Evolutionary conservation across 2,113 vertebrate genomes (phyloP).

Genomic region (Hystrix brachyura): DNA sequence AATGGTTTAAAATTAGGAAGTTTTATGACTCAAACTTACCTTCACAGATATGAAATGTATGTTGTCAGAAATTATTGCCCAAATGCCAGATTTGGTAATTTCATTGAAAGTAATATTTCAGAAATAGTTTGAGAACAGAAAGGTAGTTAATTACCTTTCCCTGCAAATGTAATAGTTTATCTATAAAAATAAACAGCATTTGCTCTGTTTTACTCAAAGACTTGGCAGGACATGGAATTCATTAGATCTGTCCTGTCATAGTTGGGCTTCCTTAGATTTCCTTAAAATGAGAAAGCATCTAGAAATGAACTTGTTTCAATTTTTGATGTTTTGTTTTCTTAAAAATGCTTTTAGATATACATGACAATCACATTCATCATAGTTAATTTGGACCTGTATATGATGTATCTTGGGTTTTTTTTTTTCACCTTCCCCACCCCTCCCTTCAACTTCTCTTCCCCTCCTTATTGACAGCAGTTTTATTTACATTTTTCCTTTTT

Average conservation of each 20-base stretch:
- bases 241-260: not conserved
- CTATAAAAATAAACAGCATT: slow-evolving; percentile 1
- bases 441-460: too few species aligned
- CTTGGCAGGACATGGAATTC: not conserved
- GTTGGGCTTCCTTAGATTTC: not conserved
- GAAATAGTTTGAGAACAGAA: not conserved
- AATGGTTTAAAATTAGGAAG: slow-evolving; percentile 23
- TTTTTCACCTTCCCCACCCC: too few species aligned
- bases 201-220: not conserved
- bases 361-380: too few species aligned
- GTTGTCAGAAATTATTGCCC: not conserved
- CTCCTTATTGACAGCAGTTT: too few species aligned
- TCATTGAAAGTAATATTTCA: not conserved
- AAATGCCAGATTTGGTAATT: not conserved
- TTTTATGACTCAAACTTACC: not conserved
- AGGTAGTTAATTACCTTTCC: not conserved
- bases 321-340: slow-evolving; percentile 4
- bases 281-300: not conserved
- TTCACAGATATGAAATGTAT: not conserved
- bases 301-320: not conserved
- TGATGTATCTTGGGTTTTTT: too few species aligned
- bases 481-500: too few species aligned
- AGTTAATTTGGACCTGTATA: too few species aligned
- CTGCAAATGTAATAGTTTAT: not conserved
- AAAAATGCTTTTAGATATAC: not conserved